phyloP scores from a whole-genome alignment of 2,888 invertebrate species.

The Eubasilissa splendida region DNA sequence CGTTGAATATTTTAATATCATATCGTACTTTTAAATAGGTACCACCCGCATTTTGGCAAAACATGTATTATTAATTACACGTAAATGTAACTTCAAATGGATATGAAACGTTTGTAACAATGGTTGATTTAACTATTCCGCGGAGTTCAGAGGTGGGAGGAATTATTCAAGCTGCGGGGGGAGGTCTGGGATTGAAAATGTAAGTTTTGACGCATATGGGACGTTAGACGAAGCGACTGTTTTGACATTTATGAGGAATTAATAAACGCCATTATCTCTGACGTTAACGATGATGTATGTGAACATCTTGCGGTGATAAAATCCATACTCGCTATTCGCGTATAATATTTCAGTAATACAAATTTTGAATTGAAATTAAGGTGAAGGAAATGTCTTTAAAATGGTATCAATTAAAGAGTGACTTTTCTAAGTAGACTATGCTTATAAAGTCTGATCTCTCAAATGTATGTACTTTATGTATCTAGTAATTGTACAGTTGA shows the following conservation, averaged over 20 bases:
- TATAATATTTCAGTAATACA: not conserved
- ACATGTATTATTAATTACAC: not conserved
- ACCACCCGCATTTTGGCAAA: not conserved
- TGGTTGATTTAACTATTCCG: conserved; percentile 5
- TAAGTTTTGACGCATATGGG: conserved; percentile 53
- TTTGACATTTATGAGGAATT: conserved; percentile 53
- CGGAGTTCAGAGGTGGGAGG: not conserved
- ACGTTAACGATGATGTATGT: conserved; percentile 43
- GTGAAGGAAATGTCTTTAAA: too few relatives aligned
- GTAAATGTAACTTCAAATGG: not conserved
- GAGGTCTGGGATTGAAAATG: conserved; percentile 54
- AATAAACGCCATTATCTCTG: conserved; percentile 52
- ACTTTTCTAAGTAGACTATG: too few relatives aligned
- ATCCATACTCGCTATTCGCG: conserved; percentile 22
- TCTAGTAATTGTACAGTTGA: too few relatives aligned
- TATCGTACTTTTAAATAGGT: not conserved
- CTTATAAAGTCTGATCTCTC: too few relatives aligned
- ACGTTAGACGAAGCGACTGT: conserved; percentile 36
- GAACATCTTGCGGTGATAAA: conserved; percentile 26
- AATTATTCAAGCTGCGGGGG: conserved; percentile 48
- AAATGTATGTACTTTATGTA: too few relatives aligned
- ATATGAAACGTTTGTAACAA: conserved; percentile 11
- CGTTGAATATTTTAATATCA: not conserved
- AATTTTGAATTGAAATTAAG: too few relatives aligned
- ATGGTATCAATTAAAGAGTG: too few relatives aligned